phyloP scores from a whole-genome alignment of 2,113 vertebrate genomes.

The Alethe diademata region DNA sequence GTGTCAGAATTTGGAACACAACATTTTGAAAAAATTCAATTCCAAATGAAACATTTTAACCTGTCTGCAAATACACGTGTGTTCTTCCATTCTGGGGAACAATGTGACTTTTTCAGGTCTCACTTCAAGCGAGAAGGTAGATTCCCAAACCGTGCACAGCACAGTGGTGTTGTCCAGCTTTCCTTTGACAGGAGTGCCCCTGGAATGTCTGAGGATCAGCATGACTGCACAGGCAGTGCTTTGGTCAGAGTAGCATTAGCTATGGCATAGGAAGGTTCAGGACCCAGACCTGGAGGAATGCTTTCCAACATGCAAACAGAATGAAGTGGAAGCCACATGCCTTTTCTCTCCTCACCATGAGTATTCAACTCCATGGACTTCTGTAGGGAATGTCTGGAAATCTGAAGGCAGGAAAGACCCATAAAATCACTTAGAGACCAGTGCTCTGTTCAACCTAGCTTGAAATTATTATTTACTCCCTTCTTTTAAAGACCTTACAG shows the following conservation, averaged over 20 bases:
- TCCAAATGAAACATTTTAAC: conserved; percentile 35
- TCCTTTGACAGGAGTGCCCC: not conserved
- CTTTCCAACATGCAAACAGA: fast-evolving
- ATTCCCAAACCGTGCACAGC: not conserved
- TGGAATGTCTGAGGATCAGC: not conserved
- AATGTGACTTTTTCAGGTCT: not conserved
- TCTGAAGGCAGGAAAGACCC: not conserved
- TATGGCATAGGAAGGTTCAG: not conserved
- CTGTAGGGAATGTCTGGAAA: not conserved
- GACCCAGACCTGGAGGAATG: not conserved
- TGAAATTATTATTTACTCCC: not conserved
- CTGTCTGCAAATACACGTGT: not conserved
- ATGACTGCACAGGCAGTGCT: not conserved
- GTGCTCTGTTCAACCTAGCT: not conserved
- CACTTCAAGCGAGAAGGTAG: not conserved
- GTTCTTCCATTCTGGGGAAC: not conserved
- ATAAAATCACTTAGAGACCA: not conserved
- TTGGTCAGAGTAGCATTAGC: not conserved
- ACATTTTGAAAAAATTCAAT: not conserved
- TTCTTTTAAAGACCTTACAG: not conserved
- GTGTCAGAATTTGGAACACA: conserved; percentile 47
- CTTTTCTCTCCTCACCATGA: not conserved
- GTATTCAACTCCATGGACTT: not conserved
- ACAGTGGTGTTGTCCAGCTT: not conserved
- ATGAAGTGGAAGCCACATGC: not conserved